A percentile compares a stretch with the other conserved stretches of the same genome.
These are phyloP conservation scores for Elephas maximus DNA, from an alignment of 2,113 vertebrate species.

Conservation along the genomic window DNA sequence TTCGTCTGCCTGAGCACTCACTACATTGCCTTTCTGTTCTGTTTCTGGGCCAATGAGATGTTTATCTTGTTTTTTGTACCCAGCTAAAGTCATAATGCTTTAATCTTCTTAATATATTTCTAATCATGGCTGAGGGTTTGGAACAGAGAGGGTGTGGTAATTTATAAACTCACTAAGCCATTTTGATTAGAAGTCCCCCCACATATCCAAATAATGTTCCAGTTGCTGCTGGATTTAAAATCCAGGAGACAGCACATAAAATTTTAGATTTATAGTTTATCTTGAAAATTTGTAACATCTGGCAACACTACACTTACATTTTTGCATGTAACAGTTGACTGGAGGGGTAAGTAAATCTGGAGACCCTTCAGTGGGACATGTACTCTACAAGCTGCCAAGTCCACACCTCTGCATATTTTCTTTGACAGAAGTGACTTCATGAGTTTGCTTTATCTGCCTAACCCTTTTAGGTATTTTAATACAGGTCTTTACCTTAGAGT, in stretches of 20 bases:
- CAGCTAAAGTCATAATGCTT: conserved; percentile 64
- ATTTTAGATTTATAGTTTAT: conserved; percentile 71
- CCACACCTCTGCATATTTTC: conserved; percentile 2
- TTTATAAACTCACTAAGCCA: conserved; percentile 69
- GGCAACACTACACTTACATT: neutral
- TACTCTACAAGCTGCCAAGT: conserved; percentile 47
- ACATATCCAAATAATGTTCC: conserved; percentile 58
- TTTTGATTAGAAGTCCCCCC: conserved; percentile 46
- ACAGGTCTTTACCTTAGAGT: conserved; percentile 57
- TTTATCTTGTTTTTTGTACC: conserved; percentile 64
- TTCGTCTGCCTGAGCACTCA: neutral
- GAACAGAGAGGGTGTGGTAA: conserved; percentile 50
- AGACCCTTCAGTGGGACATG: conserved; percentile 9
- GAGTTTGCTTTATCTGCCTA: conserved; percentile 55
- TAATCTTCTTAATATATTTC: conserved; percentile 70
- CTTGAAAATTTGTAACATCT: conserved; percentile 74
- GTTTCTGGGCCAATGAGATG: neutral
- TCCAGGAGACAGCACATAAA: conserved; percentile 70
- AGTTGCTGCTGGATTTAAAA: conserved; percentile 70
- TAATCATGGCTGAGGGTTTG: conserved; percentile 49
- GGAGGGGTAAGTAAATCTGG: conserved; percentile 15
- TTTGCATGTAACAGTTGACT: conserved; percentile 19
- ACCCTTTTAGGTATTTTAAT: conserved; percentile 55
- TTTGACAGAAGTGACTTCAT: conserved; percentile 67
- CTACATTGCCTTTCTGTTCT: conserved; percentile 44